A percentile compares a stretch with the other conserved stretches of the same genome.
phyloP scores from a whole-genome alignment of 2,113 vertebrate genomes.

The Phaethornis superciliosus region DNA sequence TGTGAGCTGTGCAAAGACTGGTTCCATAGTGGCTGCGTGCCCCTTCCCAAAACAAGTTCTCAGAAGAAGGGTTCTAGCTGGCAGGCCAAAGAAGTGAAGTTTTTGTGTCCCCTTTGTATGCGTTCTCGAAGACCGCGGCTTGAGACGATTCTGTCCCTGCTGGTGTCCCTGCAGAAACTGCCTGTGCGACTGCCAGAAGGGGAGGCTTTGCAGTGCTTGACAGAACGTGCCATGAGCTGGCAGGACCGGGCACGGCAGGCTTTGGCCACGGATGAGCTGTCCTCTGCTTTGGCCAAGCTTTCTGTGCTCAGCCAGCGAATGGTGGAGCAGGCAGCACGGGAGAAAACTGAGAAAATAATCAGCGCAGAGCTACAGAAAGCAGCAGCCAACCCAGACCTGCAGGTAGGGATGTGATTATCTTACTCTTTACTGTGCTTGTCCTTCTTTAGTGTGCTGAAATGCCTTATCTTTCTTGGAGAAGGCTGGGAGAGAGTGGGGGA shows the following conservation, averaged over 20 bases:
- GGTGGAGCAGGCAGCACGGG: conserved; percentile 96
- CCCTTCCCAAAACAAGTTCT: conserved; percentile 89
- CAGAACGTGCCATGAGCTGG: conserved; percentile 98
- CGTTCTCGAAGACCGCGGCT: conserved; percentile 91
- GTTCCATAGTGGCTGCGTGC: conserved; percentile 95
- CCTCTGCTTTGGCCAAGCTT: conserved; percentile 94
- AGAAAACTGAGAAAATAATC: conserved; percentile 98
- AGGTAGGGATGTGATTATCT: conserved; percentile 72
- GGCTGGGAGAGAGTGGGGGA: not conserved
- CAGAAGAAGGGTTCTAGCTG: conserved; percentile 91
- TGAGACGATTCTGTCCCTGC: conserved; percentile 94
- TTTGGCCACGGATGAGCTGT: conserved; percentile 94
- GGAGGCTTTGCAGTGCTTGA: conserved; percentile 94
- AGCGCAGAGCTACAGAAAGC: conserved; percentile 97
- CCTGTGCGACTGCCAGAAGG: conserved; percentile 93
- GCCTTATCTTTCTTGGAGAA: not conserved
- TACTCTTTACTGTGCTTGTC: not conserved
- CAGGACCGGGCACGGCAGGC: conserved; percentile 94
- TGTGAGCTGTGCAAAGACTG: conserved; percentile 98
- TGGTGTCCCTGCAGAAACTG: conserved; percentile 96
- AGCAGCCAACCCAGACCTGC: conserved; percentile 95
- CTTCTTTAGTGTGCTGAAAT: not conserved
- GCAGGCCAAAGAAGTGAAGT: conserved; percentile 96
- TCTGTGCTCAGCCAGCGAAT: conserved; percentile 96
- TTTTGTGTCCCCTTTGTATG: conserved; percentile 94